Evolutionary conservation across 2,888 invertebrate species (phyloP), one percentile per base, ranked within the genome.

Genomic region (Gastrophysa polygoni): DNA sequence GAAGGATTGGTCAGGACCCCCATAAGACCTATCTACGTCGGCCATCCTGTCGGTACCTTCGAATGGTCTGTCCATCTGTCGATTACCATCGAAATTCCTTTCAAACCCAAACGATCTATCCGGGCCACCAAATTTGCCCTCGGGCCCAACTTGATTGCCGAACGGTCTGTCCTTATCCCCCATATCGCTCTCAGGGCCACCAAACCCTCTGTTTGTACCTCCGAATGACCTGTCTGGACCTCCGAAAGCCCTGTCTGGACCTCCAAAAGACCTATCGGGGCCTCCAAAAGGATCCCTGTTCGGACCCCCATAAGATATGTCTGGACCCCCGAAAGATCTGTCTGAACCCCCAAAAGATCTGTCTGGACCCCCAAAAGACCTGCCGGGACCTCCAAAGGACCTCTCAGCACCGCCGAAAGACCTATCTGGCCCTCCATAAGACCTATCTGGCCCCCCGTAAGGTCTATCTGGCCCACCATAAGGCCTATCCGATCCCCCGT

Each of bases 261-360:
- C 54, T 3, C 44, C 54, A 17, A 1, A 28, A 24, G 16, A 16
- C 17, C 32, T 11, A 11, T 38, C 38, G n/a, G 44, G 28, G 10
- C 43, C 47, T 20, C 51, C 56, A 21, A 51, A 51, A 4, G 34
- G 46, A n/a, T n/a, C n/a, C 44, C 38, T 54, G 48, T 28, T 52
- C 1, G 32, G 64, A 16, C 56, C 63, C 1, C 38, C 44, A n/a
- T n/a, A n/a, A n/a, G 34, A 50, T 43, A 28, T 54, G 48, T 28
- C 57, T 3, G 32, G 64, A 16, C 56, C 63, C 1, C 38, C 44
- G n/a, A 54, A 51, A 24, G 29, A 11, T 43, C 18, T 28, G 16
- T 49, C 20, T 38, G 38, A 21, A 10, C 46, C 46, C 10, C 21
- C 56, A 18, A 32, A 57, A 34, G 49, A 32, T 20, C 49, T 47